Conservation (phyloP, 2,113 vertebrate genomes). For the Merops nubicus region DNA sequence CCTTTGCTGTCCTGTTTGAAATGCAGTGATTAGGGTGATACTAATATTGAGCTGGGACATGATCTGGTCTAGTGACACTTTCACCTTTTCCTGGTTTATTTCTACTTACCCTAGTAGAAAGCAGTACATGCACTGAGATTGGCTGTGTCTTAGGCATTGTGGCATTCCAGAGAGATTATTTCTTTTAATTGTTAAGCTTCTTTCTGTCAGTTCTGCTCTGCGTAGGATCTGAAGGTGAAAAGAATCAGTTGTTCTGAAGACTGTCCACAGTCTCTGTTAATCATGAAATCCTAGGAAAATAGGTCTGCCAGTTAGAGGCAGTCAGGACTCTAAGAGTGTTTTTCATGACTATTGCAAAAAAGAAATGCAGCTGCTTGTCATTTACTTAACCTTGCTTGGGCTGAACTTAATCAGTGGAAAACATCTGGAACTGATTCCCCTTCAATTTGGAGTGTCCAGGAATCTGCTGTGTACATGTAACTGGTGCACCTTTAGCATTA, state of each 20-base stretch:
- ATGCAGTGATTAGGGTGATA: not conserved
- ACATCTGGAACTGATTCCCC: slow-evolving; percentile 51
- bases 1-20: not conserved
- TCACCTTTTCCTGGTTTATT: not conserved
- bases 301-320: not conserved
- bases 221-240: not conserved
- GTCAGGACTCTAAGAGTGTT: not conserved
- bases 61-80: not conserved
- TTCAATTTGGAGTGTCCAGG: slow-evolving; percentile 7
- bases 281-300: not conserved
- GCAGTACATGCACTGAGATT: not conserved
- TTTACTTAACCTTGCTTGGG: slow-evolving; percentile 35
- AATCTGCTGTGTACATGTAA: slow-evolving; percentile 2
- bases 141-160: not conserved
- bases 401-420: slow-evolving; percentile 29
- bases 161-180: not conserved
- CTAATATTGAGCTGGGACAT: not conserved
- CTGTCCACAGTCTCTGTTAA: not conserved
- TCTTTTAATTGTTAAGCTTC: not conserved
- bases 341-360: not conserved
- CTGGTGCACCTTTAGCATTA: not conserved
- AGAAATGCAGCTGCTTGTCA: slow-evolving; percentile 44
- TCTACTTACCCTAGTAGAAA: not conserved
- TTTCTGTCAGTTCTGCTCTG: not conserved
- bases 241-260: not conserved